phyloP scores from a whole-genome alignment of 2,888 invertebrate species.

The Trichogramma evanescens region DNA sequence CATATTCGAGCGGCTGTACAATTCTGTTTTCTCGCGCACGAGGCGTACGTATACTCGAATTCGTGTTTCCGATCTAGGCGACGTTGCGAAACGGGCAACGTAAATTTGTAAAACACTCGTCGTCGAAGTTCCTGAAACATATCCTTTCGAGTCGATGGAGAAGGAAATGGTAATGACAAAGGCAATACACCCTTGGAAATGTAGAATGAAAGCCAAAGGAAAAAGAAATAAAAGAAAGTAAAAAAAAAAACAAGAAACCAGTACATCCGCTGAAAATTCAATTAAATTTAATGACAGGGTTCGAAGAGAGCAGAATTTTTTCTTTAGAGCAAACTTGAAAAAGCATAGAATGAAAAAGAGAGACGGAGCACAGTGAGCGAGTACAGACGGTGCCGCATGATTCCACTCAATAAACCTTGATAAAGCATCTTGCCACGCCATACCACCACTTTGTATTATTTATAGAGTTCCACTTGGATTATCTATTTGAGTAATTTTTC shows the following conservation, averaged over 20 bases:
- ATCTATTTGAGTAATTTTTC: too few relatives aligned
- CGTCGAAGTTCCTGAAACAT: conserved; percentile 24
- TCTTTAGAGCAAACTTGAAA: not conserved
- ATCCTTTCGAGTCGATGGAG: conserved; percentile 29
- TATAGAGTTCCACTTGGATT: too few relatives aligned
- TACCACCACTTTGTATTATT: too few relatives aligned
- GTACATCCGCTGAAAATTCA: conserved; percentile 46
- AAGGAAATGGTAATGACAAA: conserved; percentile 27
- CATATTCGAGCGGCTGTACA: conserved; percentile 2
- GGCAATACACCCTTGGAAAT: not conserved
- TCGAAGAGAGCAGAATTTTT: conserved; percentile 23
- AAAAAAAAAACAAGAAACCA: not conserved
- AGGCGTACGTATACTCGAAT: too few relatives aligned
- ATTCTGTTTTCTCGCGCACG: not conserved
- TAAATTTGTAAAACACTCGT: conserved; percentile 33
- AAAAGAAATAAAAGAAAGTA: not conserved
- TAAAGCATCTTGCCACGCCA: too few relatives aligned
- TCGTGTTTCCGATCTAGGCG: not conserved
- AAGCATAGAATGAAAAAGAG: conserved; percentile 19
- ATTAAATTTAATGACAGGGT: conserved; percentile 53
- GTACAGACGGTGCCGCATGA: conserved; percentile 1
- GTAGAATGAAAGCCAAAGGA: not conserved
- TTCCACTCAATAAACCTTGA: conserved; percentile 13
- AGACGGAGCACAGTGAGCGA: conserved; percentile 12
- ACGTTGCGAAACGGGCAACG: conserved; percentile 23